These are phyloP conservation scores for Dryobota labecula DNA, from an alignment of 2,888 invertebrate genomes.

Conservation along the genomic window DNA sequence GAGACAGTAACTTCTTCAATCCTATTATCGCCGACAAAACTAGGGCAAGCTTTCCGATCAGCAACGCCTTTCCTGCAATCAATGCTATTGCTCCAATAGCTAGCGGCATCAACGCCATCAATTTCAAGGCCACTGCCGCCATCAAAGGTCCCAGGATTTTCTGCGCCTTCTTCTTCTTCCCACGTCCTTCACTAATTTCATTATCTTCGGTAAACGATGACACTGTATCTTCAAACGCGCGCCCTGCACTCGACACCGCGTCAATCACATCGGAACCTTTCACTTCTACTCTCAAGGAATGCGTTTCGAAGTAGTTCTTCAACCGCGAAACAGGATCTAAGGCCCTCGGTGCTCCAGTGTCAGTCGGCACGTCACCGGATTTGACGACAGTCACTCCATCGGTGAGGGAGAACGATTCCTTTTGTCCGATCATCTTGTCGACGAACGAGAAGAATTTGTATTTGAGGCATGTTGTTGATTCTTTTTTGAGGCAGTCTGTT, in stretches of 20 bases:
- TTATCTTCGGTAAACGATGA: conserved; percentile 91
- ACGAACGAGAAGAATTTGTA: conserved; percentile 96
- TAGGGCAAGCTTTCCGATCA: conserved; percentile 96
- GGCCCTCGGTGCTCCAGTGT: conserved; percentile 95
- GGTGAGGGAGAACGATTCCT: conserved; percentile 94
- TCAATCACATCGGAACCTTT: conserved; percentile 96
- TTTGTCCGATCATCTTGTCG: conserved; percentile 95
- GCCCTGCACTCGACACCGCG: conserved; percentile 94
- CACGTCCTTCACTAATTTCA: conserved; percentile 92
- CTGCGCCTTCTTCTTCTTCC: conserved; percentile 95
- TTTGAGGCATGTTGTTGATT: conserved; percentile 96
- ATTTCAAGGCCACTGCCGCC: conserved; percentile 94
- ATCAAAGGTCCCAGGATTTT: conserved; percentile 95
- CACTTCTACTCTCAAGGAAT: conserved; percentile 95
- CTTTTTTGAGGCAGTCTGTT: conserved; percentile 95
- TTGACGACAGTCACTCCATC: conserved; percentile 96
- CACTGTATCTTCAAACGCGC: conserved; percentile 94
- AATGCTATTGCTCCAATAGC: conserved; percentile 95
- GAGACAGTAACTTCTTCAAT: conserved; percentile 94
- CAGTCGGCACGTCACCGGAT: conserved; percentile 92
- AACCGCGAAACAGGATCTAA: conserved; percentile 93
- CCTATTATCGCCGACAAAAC: conserved; percentile 96
- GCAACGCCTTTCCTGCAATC: conserved; percentile 95
- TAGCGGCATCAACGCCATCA: conserved; percentile 94
- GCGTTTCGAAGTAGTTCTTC: conserved; percentile 94